Base-by-base conservation (phyloP, 2,797 vertebrate species). In the Crenuchus spilurus region DNA sequence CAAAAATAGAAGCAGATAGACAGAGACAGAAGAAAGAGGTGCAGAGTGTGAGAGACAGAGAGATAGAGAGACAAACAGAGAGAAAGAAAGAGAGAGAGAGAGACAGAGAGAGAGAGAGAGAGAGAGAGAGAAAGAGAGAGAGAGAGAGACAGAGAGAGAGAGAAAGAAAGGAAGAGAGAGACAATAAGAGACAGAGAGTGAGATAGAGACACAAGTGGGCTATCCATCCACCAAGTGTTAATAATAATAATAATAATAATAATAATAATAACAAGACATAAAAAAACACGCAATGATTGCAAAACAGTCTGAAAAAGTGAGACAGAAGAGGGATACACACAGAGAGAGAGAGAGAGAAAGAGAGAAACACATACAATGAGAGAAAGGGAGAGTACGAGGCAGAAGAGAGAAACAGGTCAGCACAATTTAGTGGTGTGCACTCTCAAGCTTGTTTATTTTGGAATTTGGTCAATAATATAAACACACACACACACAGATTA, bases 81-180 rank as follows among this genome's bases (percentile, higher is more conserved):
- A 24, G 18, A 66, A n/a, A 74, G 62, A 74, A 63, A 71, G 28
- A 39, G n/a, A 68, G 74, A 77, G 20, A 3, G 41, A 6, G 58
- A 35, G 52, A 57, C 62, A 70, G 16, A 16, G 26, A 74, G 62
- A 74, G 65, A 71, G 28, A 39, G n/a, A 68, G 74, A 77, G 20
- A 3, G 41, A 6, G 58, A 35, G 52, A 57, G 65, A 70, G 16
- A 16, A 24, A 66, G 49, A 72, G 67, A 68, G 31, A 24, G 18
- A 66, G 78, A 76, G 28, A 3, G 42, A 2, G 46, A 18, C 28
- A 66, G 64, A 73, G 20, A 18, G 20, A 76, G 75, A 72, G 24
- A 18, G 28, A 16, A 46, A 26, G 54, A 60, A 24, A 16, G 41
- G 22, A 26, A 44, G 22, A 35, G 37, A 68, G 48, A n/a, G n/a